Evolutionary conservation across 2,797 vertebrate species (phyloP).

Genomic region (Siniperca obscura): DNA sequence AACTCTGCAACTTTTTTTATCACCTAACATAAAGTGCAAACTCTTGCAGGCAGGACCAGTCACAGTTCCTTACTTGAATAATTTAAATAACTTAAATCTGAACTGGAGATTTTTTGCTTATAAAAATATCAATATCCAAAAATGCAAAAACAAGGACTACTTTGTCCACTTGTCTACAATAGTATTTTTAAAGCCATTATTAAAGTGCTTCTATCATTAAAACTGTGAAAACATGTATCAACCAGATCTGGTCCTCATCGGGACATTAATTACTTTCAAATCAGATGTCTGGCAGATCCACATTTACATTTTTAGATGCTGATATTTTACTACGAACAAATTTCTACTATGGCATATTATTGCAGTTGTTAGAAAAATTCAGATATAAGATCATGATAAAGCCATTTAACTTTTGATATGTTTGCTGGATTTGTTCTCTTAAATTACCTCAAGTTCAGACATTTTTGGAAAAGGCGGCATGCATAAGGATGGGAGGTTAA

Average conservation of each 20-base stretch:
- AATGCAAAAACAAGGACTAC: neutral
- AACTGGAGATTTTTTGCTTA: neutral
- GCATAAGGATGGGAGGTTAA: neutral
- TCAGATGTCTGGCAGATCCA: neutral
- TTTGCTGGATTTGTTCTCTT: neutral
- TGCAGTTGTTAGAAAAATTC: no score
- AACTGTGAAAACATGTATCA: neutral
- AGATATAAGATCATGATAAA: no score
- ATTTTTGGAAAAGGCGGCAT: neutral
- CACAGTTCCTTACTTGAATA: neutral
- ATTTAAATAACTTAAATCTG: neutral
- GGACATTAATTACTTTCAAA: neutral
- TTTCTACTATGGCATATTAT: neutral
- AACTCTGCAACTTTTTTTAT: neutral
- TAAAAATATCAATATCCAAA: neutral
- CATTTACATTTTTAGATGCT: neutral
- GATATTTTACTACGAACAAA: neutral
- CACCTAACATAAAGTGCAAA: neutral
- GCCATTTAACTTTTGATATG: no score
- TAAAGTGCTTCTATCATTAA: neutral
- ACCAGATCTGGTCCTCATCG: slow-evolving; percentile 8
- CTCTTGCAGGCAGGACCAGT: neutral
- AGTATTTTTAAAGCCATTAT: neutral
- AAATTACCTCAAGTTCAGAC: neutral
- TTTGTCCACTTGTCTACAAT: neutral